phyloP scores from a whole-genome alignment of 2,888 invertebrate species.

The Coremacera marginata region DNA sequence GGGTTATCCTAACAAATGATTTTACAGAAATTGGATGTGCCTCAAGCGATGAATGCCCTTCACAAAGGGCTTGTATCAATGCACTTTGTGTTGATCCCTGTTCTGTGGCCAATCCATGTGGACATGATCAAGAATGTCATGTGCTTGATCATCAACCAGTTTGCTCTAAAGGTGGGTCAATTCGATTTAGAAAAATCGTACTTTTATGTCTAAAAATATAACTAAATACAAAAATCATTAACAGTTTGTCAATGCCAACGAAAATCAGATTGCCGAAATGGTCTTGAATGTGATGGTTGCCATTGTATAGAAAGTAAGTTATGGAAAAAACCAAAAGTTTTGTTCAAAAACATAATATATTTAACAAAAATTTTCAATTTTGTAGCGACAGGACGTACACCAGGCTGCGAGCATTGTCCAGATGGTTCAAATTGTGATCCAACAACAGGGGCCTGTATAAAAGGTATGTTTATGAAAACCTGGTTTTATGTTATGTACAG shows the following conservation, averaged over 20 bases:
- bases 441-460: constrained; percentile 84
- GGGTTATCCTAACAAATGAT: constrained; percentile 8
- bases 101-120: constrained; percentile 80
- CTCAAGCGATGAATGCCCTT: constrained; percentile 83
- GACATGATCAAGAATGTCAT: constrained; percentile 81
- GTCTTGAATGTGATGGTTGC: constrained; percentile 79
- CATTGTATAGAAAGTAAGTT: constrained; percentile 76
- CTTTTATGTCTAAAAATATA: not conserved
- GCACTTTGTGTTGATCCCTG: constrained; percentile 87
- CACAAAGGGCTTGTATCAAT: constrained; percentile 82
- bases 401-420: constrained; percentile 82
- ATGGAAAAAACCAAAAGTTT: not conserved
- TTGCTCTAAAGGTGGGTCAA: constrained; percentile 80
- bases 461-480: constrained; percentile 75
- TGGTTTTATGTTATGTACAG: not conserved
- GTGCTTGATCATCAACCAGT: constrained; percentile 87
- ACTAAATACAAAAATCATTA: constrained; percentile 23
- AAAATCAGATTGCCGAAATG: constrained; percentile 75
- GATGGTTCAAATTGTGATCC: constrained; percentile 84
- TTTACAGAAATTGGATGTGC: constrained; percentile 81
- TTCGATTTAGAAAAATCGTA: not conserved
- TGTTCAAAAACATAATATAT: not conserved
- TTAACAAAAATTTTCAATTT: constrained; percentile 9
- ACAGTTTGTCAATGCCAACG: constrained; percentile 74
- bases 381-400: constrained; percentile 61